These are phyloP conservation scores for Helicoverpa zea DNA, from an alignment of 1,140 invertebrate genomes.

Conservation along the genomic window DNA sequence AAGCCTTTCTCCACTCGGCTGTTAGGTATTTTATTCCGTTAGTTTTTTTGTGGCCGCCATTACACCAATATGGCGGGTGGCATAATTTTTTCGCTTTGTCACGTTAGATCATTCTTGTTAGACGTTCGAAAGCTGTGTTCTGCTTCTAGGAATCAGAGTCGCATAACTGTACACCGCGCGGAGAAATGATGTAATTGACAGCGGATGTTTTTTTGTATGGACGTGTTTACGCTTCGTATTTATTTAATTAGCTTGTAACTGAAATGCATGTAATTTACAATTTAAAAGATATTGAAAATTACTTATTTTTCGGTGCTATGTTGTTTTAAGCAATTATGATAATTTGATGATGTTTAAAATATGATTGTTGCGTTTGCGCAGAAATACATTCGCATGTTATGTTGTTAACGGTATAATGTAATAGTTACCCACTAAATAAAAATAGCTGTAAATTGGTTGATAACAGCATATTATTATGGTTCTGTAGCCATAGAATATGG, in stretches of 20 bases:
- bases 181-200: slow-evolving; percentile 82
- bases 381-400: slow-evolving; percentile 40
- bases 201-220: slow-evolving; percentile 52
- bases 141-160: slow-evolving; percentile 77
- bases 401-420: slow-evolving; percentile 36
- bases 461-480: background rate
- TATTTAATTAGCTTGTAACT: slow-evolving; percentile 17
- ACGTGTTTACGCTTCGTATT: background rate
- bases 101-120: slow-evolving; percentile 87
- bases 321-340: slow-evolving; percentile 21
- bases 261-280: slow-evolving; percentile 17
- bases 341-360: slow-evolving; percentile 20
- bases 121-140: slow-evolving; percentile 83
- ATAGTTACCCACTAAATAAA: slow-evolving; percentile 34
- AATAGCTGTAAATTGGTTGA: slow-evolving; percentile 26
- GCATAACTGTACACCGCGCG: slow-evolving; percentile 79
- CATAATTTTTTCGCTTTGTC: slow-evolving; percentile 86
- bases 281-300: slow-evolving; percentile 25
- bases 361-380: slow-evolving; percentile 28
- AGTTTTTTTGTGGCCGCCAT: slow-evolving; percentile 85
- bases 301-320: background rate
- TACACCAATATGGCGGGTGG: slow-evolving; percentile 84
- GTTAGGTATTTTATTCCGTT: slow-evolving; percentile 87
- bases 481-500: background rate
- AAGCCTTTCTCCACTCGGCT: slow-evolving; percentile 85